Base-by-base conservation (phyloP, 2,888 invertebrate genomes). In the Orchesellides sinensis region DNA sequence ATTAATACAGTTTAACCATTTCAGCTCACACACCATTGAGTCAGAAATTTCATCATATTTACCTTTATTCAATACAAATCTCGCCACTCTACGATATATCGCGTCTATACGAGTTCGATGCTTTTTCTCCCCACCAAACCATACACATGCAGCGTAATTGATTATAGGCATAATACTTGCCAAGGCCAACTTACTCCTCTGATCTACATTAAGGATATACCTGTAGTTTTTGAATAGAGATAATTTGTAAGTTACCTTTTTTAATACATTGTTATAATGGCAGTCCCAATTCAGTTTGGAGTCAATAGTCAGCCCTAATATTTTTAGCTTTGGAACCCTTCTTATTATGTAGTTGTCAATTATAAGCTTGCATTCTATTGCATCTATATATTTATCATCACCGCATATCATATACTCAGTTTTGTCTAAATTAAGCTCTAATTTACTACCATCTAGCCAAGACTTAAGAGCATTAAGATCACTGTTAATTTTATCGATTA, bases 401-500 rank as follows among this genome's bases (percentile, higher is more conserved):
- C 70, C 70, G 10, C 21, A 35, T n/a, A 70, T 23, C 70, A 70
- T 70, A 23, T n/a, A 52, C 17, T 29, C 35, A 14, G 54, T 54
- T 21, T 70, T 70, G 17, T 35, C 45, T 32, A 52, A 29, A 54
- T 70, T 70, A 8, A 70, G 21, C n/a, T 21, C 21, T 32, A 70
- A 32, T 12, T 52, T 52, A 32, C n/a, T 70, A 3, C 2, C 6
- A 3, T 23, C 1, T 8, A 70, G 23, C 70, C 70, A 70, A 12
- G 25, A 5, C 4, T n/a, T 17, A 23, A 70, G 2, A 6, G 8
- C 6, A 19, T 14, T 21, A 8, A 70, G 21, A 29, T 70, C 70
- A 35, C 17, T 5, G 2, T 54, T 10, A 2, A 70, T 14, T 2
- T 70, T 52, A 5, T 17, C 8, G 5, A 70, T n/a, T 1, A 17